These are phyloP conservation scores for Chamaea fasciata DNA, from an alignment of 2,113 vertebrate genomes.

Conservation along the genomic window DNA sequence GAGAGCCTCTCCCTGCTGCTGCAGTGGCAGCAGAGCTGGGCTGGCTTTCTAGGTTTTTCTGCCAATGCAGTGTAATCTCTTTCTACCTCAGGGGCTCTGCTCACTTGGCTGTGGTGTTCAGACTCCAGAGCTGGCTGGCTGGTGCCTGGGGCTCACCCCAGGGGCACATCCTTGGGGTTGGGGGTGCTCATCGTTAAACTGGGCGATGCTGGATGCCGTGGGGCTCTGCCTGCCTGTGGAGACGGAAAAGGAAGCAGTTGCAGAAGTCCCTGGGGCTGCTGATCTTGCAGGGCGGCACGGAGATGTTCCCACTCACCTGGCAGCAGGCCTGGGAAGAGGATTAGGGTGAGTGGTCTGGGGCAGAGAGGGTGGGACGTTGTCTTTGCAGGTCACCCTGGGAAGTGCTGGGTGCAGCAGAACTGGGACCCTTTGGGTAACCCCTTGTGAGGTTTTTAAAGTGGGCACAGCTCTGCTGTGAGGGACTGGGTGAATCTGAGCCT, in stretches of 20 bases:
- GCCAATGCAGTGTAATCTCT: not conserved
- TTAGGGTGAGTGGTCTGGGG: not conserved
- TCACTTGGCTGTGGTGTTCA: not conserved
- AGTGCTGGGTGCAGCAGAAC: not conserved
- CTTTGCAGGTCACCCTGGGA: not conserved
- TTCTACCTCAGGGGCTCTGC: not conserved
- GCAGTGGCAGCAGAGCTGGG: not conserved
- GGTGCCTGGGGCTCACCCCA: not conserved
- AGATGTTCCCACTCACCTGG: not conserved
- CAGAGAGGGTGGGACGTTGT: not conserved
- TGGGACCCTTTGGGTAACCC: not conserved
- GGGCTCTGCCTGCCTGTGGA: not conserved
- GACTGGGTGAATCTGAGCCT: not conserved
- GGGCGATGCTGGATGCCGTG: not conserved
- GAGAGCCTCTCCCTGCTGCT: not conserved
- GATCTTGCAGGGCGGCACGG: not conserved
- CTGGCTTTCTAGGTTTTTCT: slow-evolving; percentile 17
- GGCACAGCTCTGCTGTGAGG: not conserved
- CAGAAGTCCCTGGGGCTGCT: not conserved
- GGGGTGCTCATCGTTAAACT: not conserved
- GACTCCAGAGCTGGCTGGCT: not conserved
- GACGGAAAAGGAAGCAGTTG: not conserved
- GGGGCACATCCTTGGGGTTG: not conserved
- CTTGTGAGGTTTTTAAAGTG: not conserved
- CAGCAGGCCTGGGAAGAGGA: not conserved